Base-by-base conservation (phyloP, 2,113 vertebrate species). In the Chrysemys picta region DNA sequence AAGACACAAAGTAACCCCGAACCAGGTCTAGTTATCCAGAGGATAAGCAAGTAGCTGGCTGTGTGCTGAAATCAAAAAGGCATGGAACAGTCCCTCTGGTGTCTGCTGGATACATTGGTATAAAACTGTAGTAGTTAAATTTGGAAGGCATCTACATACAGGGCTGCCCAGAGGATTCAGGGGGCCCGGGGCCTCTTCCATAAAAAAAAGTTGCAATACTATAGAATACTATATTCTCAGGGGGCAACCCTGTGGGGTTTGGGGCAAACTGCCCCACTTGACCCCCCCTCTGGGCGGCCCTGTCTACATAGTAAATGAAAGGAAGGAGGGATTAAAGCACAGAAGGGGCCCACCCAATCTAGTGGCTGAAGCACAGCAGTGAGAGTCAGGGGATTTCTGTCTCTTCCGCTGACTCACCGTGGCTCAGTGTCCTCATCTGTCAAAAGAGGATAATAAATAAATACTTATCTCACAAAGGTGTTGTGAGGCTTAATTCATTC, bases 291-390 rank as follows among this genome's bases (percentile, higher is more conserved):
- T 5, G 6, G 45, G 45, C 45, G 6, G 45, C 45, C 45, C 45
- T 45, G 45, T 42, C 35, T 25, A 5, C 38, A 42, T 82, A 94
- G 35, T 53, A 88, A 93, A 93, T 80, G 89, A 49, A 75, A 65
- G 65, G 89, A 87, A 79, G 80, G 76, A 80, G 91, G 94, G 49
- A 59, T 50, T 87, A 38, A 52, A 75, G 83, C 80, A 87, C 91
- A 94, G 89, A 91, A 88, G 93, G 49, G 42, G 75, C 81, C 72
- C 59, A 3, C n/a, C 24, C 42, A 27, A 84, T 22, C 22, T 17
- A 9, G 29, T 38, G 84, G 65, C 69, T 0, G 76, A 38, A 62
- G 62, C 56, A 31, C 57, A 49, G 82, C 38, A 22, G 25, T 88
- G 3, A 53, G 52, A 12, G 27, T 12, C 52, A 1, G 78, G 80